A percentile compares a stretch with the other conserved stretches of the same genome.
Conservation (phyloP, 2,888 invertebrate genomes). For the Copidosoma aretas region DNA sequence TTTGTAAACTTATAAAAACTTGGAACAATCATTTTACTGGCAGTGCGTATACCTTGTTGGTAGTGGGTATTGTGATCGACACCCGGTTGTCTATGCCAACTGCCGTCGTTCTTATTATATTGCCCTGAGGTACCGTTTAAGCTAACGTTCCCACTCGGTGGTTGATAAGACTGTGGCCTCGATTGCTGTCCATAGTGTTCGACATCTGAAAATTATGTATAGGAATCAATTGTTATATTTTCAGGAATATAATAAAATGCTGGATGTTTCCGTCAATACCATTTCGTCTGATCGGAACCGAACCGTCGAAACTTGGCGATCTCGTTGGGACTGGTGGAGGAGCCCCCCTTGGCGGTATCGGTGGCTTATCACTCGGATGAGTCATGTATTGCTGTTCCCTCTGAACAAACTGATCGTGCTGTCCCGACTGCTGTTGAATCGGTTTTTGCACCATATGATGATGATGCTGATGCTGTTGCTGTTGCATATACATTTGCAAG, state of each 20-base stretch:
- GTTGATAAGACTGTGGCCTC: constrained; percentile 59
- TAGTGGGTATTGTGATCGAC: constrained; percentile 50
- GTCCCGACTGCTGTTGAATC: constrained; percentile 60
- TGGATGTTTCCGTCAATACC: constrained; percentile 46
- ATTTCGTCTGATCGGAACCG: constrained; percentile 54
- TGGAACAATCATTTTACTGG: constrained; percentile 38
- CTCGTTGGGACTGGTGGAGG: constrained; percentile 67
- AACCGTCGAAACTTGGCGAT: constrained; percentile 60
- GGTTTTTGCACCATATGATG: constrained; percentile 63
- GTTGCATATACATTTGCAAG: constrained; percentile 63
- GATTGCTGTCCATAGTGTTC: constrained; percentile 49
- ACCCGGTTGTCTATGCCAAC: constrained; percentile 56
- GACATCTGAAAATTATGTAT: background rate
- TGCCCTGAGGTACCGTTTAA: constrained; percentile 59
- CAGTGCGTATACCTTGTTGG: constrained; percentile 53
- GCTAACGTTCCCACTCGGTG: constrained; percentile 52
- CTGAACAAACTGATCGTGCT: constrained; percentile 57
- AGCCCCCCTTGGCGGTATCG: constrained; percentile 68
- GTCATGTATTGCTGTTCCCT: constrained; percentile 36
- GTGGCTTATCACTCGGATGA: constrained; percentile 64
- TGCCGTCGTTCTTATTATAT: constrained; percentile 51
- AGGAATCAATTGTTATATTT: background rate
- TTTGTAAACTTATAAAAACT: constrained; percentile 27
- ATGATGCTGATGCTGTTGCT: constrained; percentile 60
- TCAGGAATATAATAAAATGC: constrained; percentile 14